Percentiles rank a stretch among this genome's conserved stretches.
These are phyloP conservation scores for Ageneiosus marmoratus DNA, from an alignment of 2,113 vertebrate species.

Conservation along the genomic window DNA sequence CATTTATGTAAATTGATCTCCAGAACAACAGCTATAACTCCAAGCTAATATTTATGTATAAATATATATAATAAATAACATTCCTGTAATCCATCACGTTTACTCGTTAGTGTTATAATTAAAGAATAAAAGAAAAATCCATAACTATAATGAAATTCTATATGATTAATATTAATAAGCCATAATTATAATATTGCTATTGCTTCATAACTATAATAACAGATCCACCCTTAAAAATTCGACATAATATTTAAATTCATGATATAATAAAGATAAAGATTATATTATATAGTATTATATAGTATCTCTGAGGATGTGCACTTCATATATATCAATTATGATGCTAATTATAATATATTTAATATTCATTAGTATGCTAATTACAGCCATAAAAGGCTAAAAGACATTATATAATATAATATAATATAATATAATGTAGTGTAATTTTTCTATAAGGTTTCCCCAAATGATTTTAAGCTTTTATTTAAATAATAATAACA, in stretches of 20 bases:
- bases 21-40: not conserved
- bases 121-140: not conserved
- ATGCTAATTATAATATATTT: not conserved
- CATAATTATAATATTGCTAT: not conserved
- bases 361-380: not conserved
- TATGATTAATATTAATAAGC: not conserved
- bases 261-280: no score
- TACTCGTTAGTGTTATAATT: not conserved
- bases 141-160: no score
- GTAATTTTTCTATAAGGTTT: no score
- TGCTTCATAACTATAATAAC: not conserved
- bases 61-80: not conserved
- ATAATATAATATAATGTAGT: not conserved
- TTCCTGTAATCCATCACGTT: not conserved
- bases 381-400: no score
- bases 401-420: not conserved
- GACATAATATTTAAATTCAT: not conserved
- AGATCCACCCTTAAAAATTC: no score
- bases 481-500: not conserved
- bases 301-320: not conserved
- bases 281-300: no score
- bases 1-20: not conserved
- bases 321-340: not conserved
- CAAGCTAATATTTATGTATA: no score
- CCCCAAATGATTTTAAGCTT: not conserved